A percentile compares a stretch with the other conserved stretches of the same genome.
phyloP scores from a whole-genome alignment of 2,113 vertebrate genomes.

The Actenoides hombroni region DNA sequence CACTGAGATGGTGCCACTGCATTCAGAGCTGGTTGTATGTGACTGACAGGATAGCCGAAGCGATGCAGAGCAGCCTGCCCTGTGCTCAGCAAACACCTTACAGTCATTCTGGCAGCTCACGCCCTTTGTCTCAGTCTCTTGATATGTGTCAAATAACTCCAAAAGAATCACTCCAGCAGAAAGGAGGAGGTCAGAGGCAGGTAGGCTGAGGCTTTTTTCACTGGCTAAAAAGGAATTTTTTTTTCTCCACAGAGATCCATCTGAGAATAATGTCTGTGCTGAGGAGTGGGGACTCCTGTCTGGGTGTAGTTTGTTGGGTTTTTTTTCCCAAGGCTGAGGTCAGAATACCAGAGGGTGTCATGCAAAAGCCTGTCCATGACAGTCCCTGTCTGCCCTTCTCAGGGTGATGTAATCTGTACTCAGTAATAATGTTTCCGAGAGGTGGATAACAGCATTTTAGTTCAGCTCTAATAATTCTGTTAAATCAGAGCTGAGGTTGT shows the following conservation, averaged over 20 bases:
- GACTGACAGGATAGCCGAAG: background rate
- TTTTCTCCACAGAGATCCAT: background rate
- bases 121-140: background rate
- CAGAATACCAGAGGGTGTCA: background rate
- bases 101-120: background rate
- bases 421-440: conserved; percentile 7
- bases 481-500: conserved; percentile 25
- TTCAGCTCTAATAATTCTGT: conserved; percentile 66
- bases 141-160: background rate
- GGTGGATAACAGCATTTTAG: conserved; percentile 40
- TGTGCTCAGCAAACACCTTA: background rate
- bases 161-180: background rate
- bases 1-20: background rate
- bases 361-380: background rate
- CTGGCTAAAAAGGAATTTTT: fast-evolving
- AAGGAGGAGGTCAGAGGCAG: background rate
- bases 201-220: background rate
- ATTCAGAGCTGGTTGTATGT: background rate
- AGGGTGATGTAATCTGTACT: background rate
- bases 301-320: background rate
- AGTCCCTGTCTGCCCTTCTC: background rate
- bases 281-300: background rate
- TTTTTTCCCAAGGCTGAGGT: background rate
- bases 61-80: background rate
- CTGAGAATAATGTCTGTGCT: background rate